Percentiles rank a stretch among this genome's conserved stretches.
Evolutionary conservation across 2,113 vertebrate genomes (phyloP).

Genomic region (Cyprinodon tularosa): DNA sequence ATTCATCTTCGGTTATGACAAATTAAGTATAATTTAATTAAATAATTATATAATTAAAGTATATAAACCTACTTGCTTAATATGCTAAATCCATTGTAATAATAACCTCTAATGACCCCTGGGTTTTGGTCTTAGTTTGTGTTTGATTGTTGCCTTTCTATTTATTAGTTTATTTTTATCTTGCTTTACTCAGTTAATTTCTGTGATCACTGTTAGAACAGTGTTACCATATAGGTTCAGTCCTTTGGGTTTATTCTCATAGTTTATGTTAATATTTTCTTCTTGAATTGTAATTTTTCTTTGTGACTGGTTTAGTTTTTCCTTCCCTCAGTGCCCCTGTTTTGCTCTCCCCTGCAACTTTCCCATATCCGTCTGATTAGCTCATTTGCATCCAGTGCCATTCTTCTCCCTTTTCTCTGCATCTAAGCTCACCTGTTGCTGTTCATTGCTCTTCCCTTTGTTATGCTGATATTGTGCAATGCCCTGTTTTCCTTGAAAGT

Average conservation of each 20-base stretch:
- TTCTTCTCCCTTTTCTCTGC: no score
- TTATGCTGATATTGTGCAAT: neutral
- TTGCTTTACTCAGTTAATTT: neutral
- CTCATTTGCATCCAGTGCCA: no score
- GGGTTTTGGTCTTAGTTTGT: neutral
- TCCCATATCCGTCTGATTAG: no score
- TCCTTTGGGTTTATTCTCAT: neutral
- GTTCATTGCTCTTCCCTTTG: neutral
- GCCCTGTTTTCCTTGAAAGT: neutral
- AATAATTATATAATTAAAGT: no score
- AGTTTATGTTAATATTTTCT: no score
- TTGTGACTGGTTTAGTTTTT: neutral
- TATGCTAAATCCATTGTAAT: no score
- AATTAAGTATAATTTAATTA: no score
- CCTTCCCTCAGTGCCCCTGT: neutral
- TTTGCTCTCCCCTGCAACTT: no score
- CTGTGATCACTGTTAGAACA: neutral
- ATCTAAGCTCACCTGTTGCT: neutral
- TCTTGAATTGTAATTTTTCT: neutral
- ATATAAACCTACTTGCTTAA: no score
- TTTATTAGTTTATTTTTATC: neutral
- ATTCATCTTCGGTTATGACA: no score
- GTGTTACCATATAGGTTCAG: neutral
- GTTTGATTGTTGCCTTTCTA: neutral
- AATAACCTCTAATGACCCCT: no score